phyloP scores from a whole-genome alignment of 1,140 invertebrate genomes.

The Drosophila santomea region DNA sequence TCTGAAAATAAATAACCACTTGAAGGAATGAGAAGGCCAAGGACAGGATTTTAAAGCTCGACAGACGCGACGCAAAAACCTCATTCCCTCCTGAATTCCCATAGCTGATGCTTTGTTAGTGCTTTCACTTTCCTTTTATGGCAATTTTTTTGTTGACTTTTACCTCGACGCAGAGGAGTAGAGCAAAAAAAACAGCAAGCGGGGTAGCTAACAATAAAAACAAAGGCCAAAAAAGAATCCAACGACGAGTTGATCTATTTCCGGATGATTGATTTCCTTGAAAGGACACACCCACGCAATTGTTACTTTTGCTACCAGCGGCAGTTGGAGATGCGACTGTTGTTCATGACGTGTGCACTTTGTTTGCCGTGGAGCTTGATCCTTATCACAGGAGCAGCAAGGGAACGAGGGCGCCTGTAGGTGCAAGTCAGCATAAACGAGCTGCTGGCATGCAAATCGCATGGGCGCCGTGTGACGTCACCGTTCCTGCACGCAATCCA shows the following conservation, averaged over 20 bases:
- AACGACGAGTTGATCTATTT: slow-evolving; percentile 72
- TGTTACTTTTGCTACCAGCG: slow-evolving; percentile 31
- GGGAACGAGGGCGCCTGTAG: slow-evolving; percentile 16
- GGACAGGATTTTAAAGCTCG: slow-evolving; percentile 8
- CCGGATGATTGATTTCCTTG: slow-evolving; percentile 77
- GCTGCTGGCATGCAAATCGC: slow-evolving; percentile 72
- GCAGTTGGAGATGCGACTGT: slow-evolving; percentile 28
- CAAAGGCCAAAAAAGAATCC: slow-evolving; percentile 55
- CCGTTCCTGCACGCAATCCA: slow-evolving; percentile 55
- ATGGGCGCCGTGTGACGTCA: slow-evolving; percentile 56
- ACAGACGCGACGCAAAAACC: slow-evolving; percentile 16
- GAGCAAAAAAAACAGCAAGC: neutral
- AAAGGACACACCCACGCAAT: slow-evolving; percentile 49
- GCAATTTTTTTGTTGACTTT: slow-evolving; percentile 27
- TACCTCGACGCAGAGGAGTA: slow-evolving; percentile 19
- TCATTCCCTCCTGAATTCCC: neutral
- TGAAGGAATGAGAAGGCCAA: slow-evolving; percentile 17
- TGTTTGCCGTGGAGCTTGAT: slow-evolving; percentile 43
- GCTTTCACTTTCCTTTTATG: slow-evolving; percentile 11
- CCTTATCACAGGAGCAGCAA: slow-evolving; percentile 15
- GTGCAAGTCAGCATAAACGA: slow-evolving; percentile 76
- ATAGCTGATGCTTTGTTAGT: neutral
- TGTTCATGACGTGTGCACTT: slow-evolving; percentile 68
- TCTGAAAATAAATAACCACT: slow-evolving; percentile 16
- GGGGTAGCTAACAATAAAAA: slow-evolving; percentile 52